Evolutionary conservation across 2,797 vertebrate species (phyloP).

Genomic region (Miichthys miiuy): DNA sequence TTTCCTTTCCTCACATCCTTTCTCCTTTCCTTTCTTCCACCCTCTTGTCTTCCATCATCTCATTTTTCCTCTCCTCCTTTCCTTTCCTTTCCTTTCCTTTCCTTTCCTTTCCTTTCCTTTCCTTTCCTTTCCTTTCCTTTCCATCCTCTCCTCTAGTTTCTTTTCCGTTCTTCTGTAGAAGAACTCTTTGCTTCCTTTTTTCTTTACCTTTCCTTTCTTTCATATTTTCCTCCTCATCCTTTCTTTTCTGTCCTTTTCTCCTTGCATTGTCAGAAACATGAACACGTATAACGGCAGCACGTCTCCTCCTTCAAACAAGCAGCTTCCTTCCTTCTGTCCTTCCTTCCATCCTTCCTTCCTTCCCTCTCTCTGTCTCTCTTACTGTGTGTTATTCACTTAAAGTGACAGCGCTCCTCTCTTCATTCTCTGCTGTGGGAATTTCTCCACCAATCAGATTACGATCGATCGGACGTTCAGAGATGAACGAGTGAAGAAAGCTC

Average conservation of each 20-base stretch:
- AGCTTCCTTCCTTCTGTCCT: background rate
- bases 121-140: background rate
- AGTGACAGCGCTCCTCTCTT: conserved; percentile 56
- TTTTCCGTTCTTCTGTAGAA: background rate
- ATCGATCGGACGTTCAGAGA: conserved; percentile 63
- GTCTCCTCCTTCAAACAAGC: background rate
- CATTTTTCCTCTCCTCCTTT: no score
- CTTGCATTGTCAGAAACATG: background rate
- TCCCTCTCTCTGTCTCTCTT: conserved; percentile 44
- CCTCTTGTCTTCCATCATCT: no score
- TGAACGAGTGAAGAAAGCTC: conserved; percentile 40
- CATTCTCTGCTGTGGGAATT: conserved; percentile 27
- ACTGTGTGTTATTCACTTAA: conserved; percentile 49
- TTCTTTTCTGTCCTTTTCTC: background rate
- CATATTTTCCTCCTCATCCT: background rate
- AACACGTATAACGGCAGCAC: background rate
- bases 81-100: background rate
- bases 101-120: background rate
- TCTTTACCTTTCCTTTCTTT: background rate
- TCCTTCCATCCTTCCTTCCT: background rate
- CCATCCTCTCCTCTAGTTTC: background rate
- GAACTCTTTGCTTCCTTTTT: background rate
- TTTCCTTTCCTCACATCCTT: background rate
- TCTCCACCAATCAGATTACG: conserved; percentile 49
- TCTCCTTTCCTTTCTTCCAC: background rate